Evolutionary conservation across 2,797 vertebrate species (phyloP), one percentile per base, ranked within the genome.

Genomic region (Spea hammondii): DNA sequence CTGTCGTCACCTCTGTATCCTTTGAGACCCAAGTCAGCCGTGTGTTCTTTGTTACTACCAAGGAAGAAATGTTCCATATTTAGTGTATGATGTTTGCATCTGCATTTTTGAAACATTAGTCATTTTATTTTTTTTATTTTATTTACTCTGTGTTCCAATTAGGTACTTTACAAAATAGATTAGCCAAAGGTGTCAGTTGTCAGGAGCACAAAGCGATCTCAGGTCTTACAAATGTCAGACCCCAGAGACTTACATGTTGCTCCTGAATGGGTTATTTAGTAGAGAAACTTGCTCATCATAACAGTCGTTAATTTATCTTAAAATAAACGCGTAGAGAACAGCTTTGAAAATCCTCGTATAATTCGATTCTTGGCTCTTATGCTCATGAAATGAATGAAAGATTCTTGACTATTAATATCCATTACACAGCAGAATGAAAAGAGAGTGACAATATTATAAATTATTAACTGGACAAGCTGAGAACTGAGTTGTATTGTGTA

Each of bases 121-220:
- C 89, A 88, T 89, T 91, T 88, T 89, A 85, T 86, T 87, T 93
- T 94, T 92, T 84, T 93, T 92, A 93, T 93, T 93, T 93, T 92
- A 90, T 92, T 32, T 91, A 91, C 89, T 92, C 90, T 90, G 89
- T 91, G 87, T 92, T 92, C 88, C 86, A 86, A 85, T 90, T 90
- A 90, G 92, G 86, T 17, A 85, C 85, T 84, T 90, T 85, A 86
- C 59, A 54, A 59, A 14, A 14, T 74, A 69, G 65, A 57, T 90
- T 85, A 70, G 85, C 89, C 83, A 84, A 86, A 84, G 84, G 87
- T 89, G 88, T 91, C 86, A 84, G 78, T 53, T 85, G 85, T 82
- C 81, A 50, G 45, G 82, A 88, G 77, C 65, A 53, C 77, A 85
- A 88, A 85, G 85, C 83, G 87, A 84, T 84, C 83, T 81, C 46